Conservation (phyloP, 2,113 vertebrate genomes). For the Phrynosoma platyrhinos region DNA sequence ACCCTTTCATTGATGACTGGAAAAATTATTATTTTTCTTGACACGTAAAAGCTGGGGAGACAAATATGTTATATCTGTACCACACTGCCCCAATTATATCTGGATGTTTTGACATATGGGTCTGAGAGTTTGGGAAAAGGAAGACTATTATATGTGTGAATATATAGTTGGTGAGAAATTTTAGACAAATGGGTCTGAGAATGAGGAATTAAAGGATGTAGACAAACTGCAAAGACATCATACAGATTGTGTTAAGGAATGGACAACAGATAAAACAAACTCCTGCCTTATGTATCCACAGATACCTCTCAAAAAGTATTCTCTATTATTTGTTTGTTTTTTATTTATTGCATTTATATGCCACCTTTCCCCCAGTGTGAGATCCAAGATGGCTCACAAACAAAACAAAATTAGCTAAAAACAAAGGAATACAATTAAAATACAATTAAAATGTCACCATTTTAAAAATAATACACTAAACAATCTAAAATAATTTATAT, state of each 20-base stretch:
- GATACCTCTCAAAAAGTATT: neutral
- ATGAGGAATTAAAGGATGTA: neutral
- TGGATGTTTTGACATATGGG: neutral
- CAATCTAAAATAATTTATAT: neutral
- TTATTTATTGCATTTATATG: too few relatives aligned
- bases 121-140: too few relatives aligned
- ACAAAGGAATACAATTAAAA: too few relatives aligned
- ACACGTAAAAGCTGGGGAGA: neutral
- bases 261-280: neutral
- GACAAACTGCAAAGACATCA: neutral
- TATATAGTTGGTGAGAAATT: too few relatives aligned
- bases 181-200: neutral
- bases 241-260: neutral
- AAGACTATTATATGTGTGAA: too few relatives aligned
- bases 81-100: neutral
- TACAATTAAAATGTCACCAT: too few relatives aligned
- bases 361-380: too few relatives aligned
- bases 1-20: neutral
- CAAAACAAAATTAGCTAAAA: too few relatives aligned
- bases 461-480: neutral
- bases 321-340: neutral
- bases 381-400: too few relatives aligned
- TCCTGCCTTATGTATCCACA: neutral
- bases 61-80: neutral
- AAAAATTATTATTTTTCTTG: neutral